Percentiles rank a stretch among this genome's conserved stretches.
phyloP scores from a whole-genome alignment of 2,888 invertebrate species.

The Oscheius sp. region DNA sequence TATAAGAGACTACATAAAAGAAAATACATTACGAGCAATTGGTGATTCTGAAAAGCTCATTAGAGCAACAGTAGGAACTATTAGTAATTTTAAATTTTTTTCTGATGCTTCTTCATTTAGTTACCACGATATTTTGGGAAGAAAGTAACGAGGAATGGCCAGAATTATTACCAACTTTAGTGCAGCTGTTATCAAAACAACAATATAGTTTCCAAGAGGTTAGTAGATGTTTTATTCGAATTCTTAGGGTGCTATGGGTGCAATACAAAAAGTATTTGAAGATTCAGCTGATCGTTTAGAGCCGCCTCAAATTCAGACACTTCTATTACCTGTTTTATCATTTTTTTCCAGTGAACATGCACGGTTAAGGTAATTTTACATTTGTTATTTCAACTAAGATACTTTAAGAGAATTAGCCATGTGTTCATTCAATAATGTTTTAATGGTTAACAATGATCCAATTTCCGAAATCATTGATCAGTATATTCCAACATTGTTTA shows the following conservation, averaged over 20 bases:
- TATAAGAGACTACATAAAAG: slow-evolving; percentile 79
- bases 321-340: slow-evolving; percentile 95
- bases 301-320: slow-evolving; percentile 82
- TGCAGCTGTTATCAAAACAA: slow-evolving; percentile 87
- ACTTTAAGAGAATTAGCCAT: slow-evolving; percentile 85
- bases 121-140: slow-evolving; percentile 89
- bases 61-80: slow-evolving; percentile 80
- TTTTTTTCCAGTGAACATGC: slow-evolving; percentile 93
- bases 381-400: neutral
- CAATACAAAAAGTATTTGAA: slow-evolving; percentile 97
- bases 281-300: slow-evolving; percentile 86
- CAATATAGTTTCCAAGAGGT: slow-evolving; percentile 93
- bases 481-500: slow-evolving; percentile 92
- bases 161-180: slow-evolving; percentile 88
- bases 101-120: slow-evolving; percentile 25
- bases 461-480: slow-evolving; percentile 92
- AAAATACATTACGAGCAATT: slow-evolving; percentile 39
- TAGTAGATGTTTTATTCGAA: neutral
- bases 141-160: slow-evolving; percentile 81
- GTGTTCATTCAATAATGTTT: slow-evolving; percentile 98
- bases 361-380: slow-evolving; percentile 74
- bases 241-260: slow-evolving; percentile 89
- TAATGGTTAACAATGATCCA: slow-evolving; percentile 89
- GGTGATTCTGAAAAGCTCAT: slow-evolving; percentile 94
- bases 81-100: slow-evolving; percentile 30